Base-by-base conservation (phyloP, 2,797 vertebrate species). In the Aplochiton taeniatus region DNA sequence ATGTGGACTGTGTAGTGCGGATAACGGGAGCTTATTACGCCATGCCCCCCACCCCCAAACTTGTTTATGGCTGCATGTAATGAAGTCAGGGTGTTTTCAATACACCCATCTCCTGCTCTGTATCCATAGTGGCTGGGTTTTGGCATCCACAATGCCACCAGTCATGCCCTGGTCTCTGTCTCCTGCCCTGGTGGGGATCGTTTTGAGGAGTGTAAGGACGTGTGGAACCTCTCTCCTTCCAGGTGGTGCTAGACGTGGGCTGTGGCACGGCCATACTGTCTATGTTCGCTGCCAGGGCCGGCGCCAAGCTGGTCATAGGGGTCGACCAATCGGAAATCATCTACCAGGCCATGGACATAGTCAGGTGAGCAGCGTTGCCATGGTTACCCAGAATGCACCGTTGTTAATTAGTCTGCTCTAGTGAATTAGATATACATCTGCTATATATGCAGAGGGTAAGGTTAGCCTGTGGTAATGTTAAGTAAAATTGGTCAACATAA, bases 241-340 rank as follows among this genome's bases (percentile, higher is more conserved):
- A 98, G 96, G 91, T 98, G 69, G 94, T 99, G 84, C 90, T 99
- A 54, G 97, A 98, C 68, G 96, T 98, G 74, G 97, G 97, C 20
- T 99, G 97, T 75, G 97, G 97, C 56, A 98, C 96, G 10, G 95
- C 95, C 76, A 98, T 99, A 74, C 93, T 99, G 3, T 96, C 96
- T 49, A 95, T 99, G 96, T 99, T 99, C 75, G 97, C 95, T 1
- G 96, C 96, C 61, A 93, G 85, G 88, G 92, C 94, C 0, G 97
- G 97, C 0, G 97, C 97, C 1, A 95, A 90, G 78, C 92, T 88
- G 61, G 96, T 99, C 52, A 91, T 98, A 54, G 96, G 90, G 18
- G 96, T 99, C 0, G 97, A 99, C 88, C 96, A 98, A 43, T 98
- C 97, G 43, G 95, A 96, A 77, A 98, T 99, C 66, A 83, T 98